These are phyloP conservation scores for Xylocampa areola DNA, from an alignment of 2,888 invertebrate genomes.

Conservation along the genomic window DNA sequence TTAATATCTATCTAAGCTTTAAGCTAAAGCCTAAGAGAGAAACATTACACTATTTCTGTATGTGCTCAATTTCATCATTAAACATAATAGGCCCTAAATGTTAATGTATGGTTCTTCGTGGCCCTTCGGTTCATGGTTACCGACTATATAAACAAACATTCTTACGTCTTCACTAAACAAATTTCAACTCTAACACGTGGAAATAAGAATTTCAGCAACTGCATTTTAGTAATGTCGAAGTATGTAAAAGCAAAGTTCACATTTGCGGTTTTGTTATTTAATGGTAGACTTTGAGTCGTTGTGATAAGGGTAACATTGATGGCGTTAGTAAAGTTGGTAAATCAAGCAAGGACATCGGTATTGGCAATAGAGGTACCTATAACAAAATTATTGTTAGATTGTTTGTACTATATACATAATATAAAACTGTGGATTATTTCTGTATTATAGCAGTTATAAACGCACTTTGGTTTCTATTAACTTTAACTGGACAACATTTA, in stretches of 20 bases:
- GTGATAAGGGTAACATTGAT: constrained; percentile 3
- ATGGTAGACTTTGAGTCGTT: constrained; percentile 12
- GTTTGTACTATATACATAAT: constrained; percentile 50
- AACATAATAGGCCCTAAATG: constrained; percentile 61
- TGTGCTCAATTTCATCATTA: constrained; percentile 56
- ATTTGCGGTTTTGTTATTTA: constrained; percentile 4
- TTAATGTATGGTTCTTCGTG: constrained; percentile 58
- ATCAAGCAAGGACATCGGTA: constrained; percentile 58
- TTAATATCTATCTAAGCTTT: constrained; percentile 23
- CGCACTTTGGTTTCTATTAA: constrained; percentile 38
- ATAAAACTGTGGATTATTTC: constrained; percentile 44
- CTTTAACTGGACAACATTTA: constrained; percentile 29
- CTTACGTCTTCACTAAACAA: background rate
- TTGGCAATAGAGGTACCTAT: constrained; percentile 52
- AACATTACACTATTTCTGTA: constrained; percentile 45
- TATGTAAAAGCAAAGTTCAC: constrained; percentile 34
- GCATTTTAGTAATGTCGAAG: constrained; percentile 30
- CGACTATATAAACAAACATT: constrained; percentile 39
- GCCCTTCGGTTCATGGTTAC: constrained; percentile 61
- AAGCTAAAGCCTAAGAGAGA: constrained; percentile 14
- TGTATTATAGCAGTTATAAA: constrained; percentile 26
- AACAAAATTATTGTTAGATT: constrained; percentile 59
- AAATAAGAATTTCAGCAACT: background rate
- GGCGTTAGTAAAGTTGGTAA: constrained; percentile 17
- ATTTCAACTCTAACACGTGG: constrained; percentile 22